Evolutionary conservation across 1,140 invertebrate species (phyloP), one percentile per base, ranked within the genome.

Genomic region (Trichonephila clavipes): DNA sequence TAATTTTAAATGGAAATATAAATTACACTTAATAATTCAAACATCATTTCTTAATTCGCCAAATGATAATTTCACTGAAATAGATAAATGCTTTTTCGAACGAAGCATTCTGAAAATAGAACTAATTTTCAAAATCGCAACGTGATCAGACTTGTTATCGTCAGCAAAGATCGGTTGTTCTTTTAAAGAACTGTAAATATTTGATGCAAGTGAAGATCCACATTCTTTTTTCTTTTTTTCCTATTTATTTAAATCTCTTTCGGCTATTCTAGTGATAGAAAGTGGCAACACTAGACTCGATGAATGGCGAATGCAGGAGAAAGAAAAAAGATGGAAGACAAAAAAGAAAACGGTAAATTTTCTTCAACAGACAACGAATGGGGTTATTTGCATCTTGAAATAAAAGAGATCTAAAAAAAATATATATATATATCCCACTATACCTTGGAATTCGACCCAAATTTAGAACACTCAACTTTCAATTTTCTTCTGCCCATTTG

Each of bases 401-500:
- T 44, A 82, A 90, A 90, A 82, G 51, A 81, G 51, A 34, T 61
- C 40, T 58, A 62, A 88, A 28, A 69, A 69, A 69, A 28, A 28
- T 28, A 88, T 44, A 66, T 62, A 59, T 62, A 28, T 34, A n/a
- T 88, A 28, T 72, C 59, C 51, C 51, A 51, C 51, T 90, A 89
- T 77, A 59, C 51, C 59, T 62, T 40, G 21, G 89, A 77, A 89
- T 92, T 61, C 90, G 59, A 66, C 81, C 77, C 90, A 92, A 92
- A 92, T 92, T 92, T 92, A 92, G 90, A 92, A 92, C 82, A 92
- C 90, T 92, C 90, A 92, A 92, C 90, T 92, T 92, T 92, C 90
- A 92, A 92, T 92, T 92, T 92, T 92, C 90, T 92, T 92, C 90
- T 92, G 28, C 90, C 90, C 81, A 92, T 92, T 92, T 92, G 81